Percentiles rank a stretch among this genome's conserved stretches.
Conservation (phyloP, 2,113 vertebrate genomes). For the Eira barbara region DNA sequence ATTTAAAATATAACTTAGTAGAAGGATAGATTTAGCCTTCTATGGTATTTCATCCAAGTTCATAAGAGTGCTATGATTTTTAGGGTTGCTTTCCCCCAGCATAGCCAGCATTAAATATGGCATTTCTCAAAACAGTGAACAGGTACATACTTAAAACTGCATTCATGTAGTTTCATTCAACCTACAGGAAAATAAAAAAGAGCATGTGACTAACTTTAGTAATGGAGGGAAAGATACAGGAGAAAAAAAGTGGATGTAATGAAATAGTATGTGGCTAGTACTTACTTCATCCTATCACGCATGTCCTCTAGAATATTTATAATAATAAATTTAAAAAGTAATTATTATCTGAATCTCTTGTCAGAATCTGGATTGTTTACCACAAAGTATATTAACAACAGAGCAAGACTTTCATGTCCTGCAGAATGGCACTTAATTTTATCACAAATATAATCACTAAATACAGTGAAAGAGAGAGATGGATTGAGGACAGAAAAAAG, state of each 20-base stretch:
- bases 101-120: neutral
- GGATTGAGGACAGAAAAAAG: neutral
- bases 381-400: neutral
- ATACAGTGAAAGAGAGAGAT: neutral
- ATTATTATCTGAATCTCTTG: neutral
- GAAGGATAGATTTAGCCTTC: neutral
- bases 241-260: neutral
- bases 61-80: neutral
- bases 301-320: neutral
- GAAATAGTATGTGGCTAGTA: neutral
- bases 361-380: neutral
- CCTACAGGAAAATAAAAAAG: neutral
- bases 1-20: neutral
- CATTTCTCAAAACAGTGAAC: neutral
- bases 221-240: neutral
- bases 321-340: neutral
- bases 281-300: neutral
- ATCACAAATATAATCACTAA: neutral
- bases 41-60: neutral
- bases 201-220: neutral
- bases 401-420: neutral
- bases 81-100: neutral
- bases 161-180: neutral
- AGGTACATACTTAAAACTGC: neutral
- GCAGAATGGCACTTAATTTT: neutral